Evolutionary conservation across 2,113 vertebrate species (phyloP), one percentile per base, ranked within the genome.

Genomic region (Erpornis zantholeuca): DNA sequence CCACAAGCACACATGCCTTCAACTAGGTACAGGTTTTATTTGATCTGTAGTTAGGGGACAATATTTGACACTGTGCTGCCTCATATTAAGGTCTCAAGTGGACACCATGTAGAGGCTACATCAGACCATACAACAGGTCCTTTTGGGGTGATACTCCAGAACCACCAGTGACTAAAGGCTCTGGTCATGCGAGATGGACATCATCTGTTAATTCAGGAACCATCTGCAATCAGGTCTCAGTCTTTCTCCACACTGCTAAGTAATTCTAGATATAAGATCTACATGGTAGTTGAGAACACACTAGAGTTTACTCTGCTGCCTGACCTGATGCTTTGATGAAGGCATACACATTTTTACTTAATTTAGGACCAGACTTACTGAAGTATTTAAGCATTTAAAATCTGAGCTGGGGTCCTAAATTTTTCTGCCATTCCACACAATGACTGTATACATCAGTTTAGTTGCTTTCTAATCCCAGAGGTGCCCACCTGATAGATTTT

Each of bases 1-100:
- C 2, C 35, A 2, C 57, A 47, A 90, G 14, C 9, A 53, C 0
- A 0, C 1, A 9, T 16, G 2, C 2, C 63, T 84, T 6, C 19
- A 18, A 57, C 28, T 42, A 71, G 36, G 15, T 42, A 18, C 3
- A 28, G 24, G 11, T 76, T 83, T 86, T 83, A 45, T 56, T 72
- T 65, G 11, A 31, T 40, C 22, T 11, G 4, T 23, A 57, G 7
- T 33, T 85, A 35, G 9, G 28, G n/a, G 2, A 82, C 2, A 73
- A 52, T 45, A 56, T 35, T 11, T 45, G 35, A 86, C 16, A 53
- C n/a, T 38, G 25, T 36, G 28, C 10, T 65, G 6, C 19, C n/a
- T 47, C 33, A 52, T 90, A 28, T 9, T 36, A 42, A 61, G 79
- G 15, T 16, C 23, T 71, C 27, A 40, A 9, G 11, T 15, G 49